Evolutionary conservation across 2,888 invertebrate species (phyloP).

Genomic region (Andrena bucephala): DNA sequence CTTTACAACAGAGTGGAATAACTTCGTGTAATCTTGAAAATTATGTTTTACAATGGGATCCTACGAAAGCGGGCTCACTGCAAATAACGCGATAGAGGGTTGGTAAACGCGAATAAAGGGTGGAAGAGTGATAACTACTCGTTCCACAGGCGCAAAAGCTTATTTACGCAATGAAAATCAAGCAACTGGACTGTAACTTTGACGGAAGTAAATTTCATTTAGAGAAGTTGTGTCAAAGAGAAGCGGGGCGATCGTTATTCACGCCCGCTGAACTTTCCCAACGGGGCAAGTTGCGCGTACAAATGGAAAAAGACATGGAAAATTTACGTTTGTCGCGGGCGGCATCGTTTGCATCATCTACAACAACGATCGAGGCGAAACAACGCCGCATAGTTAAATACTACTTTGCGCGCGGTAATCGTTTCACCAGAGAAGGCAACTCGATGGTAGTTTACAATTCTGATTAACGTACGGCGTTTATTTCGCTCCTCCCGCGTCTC

Average conservation of each 20-base stretch:
- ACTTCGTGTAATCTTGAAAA: too few relatives aligned
- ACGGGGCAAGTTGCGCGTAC: not conserved
- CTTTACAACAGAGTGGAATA: too few relatives aligned
- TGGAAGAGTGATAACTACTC: not conserved
- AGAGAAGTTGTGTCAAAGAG: conserved; percentile 26
- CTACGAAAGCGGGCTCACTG: not conserved
- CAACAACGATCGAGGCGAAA: not conserved
- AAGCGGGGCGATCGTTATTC: conserved; percentile 12
- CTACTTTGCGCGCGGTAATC: conserved; percentile 1
- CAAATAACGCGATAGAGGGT: too few relatives aligned
- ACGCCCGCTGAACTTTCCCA: conserved; percentile 12
- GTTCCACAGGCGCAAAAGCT: not conserved
- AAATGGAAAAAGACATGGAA: conserved; percentile 8
- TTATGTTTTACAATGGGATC: not conserved
- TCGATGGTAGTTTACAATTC: conserved; percentile 9
- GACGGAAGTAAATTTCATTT: conserved; percentile 28
- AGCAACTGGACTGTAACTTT: conserved; percentile 7
- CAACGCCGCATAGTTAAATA: not conserved
- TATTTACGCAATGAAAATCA: conserved; percentile 12
- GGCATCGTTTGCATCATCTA: not conserved
- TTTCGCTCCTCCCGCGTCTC: not conserved
- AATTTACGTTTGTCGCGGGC: not conserved
- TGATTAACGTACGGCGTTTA: conserved; percentile 23
- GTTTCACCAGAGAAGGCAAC: not conserved
- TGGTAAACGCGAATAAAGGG: not conserved